Evolutionary conservation across 2,888 invertebrate species (phyloP).

Genomic region (Chrysomela aeneicollis): DNA sequence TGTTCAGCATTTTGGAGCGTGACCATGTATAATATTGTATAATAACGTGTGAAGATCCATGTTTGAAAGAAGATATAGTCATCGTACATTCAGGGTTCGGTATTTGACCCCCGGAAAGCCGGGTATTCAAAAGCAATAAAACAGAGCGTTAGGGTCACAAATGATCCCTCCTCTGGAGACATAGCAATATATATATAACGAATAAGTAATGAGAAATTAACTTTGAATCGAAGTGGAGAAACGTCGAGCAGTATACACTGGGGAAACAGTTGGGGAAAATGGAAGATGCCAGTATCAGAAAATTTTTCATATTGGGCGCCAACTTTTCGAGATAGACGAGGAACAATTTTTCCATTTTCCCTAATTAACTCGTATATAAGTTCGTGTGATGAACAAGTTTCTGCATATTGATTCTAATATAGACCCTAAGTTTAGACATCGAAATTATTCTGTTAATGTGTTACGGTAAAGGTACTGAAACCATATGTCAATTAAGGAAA

Average conservation of each 20-base stretch:
- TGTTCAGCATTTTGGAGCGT: no score
- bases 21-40: background rate
- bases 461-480: conserved; percentile 38
- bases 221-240: background rate
- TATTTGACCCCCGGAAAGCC: conserved; percentile 58
- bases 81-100: conserved; percentile 46
- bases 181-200: conserved; percentile 62
- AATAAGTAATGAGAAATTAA: conserved; percentile 48
- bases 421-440: conserved; percentile 52
- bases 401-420: conserved; percentile 30
- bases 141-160: conserved; percentile 58
- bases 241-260: background rate
- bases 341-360: no score
- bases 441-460: conserved; percentile 40
- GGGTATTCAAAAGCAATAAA: conserved; percentile 64
- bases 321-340: no score
- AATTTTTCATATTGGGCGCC: no score
- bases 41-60: background rate
- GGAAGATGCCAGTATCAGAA: no score
- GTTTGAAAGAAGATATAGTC: background rate
- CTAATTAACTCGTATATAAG: no score
- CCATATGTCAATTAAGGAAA: no score
- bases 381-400: background rate
- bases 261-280: no score
- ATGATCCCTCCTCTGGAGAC: conserved; percentile 56